A percentile compares a stretch with the other conserved stretches of the same genome.
Conservation (phyloP, 2,888 invertebrate species). For the Chloromyia formosa region DNA sequence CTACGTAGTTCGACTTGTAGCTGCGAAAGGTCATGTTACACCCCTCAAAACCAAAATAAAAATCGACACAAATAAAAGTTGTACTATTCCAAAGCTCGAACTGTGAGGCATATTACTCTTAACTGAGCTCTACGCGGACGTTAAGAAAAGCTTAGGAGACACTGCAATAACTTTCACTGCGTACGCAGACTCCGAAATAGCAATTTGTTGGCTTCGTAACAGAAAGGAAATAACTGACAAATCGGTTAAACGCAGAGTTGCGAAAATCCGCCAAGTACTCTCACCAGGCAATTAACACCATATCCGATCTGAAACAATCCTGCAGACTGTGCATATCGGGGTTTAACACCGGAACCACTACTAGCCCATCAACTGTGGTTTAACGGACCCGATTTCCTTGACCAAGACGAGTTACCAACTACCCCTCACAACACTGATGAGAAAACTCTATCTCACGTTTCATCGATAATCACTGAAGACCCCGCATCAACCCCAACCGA, state of each 20-base stretch:
- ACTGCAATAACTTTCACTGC: background rate
- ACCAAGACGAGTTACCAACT: too few species aligned
- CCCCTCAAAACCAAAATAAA: background rate
- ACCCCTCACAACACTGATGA: too few species aligned
- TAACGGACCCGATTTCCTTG: background rate
- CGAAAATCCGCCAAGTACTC: background rate
- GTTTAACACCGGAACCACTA: background rate
- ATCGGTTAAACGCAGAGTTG: background rate
- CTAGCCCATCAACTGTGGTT: background rate
- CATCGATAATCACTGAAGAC: too few species aligned
- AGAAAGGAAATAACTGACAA: background rate
- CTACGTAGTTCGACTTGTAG: background rate
- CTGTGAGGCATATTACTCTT: background rate
- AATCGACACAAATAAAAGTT: background rate
- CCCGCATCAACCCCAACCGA: too few species aligned
- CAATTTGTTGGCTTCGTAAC: background rate
- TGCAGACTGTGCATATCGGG: conserved; percentile 1
- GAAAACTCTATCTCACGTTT: too few species aligned
- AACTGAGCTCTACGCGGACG: background rate
- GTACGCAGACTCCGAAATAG: background rate
- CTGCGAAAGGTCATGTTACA: background rate
- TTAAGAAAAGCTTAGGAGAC: background rate
- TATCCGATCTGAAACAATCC: background rate
- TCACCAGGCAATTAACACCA: background rate
- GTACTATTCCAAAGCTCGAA: background rate